Conservation (phyloP, 2,797 vertebrate species). For the Bucorvus abyssinicus region DNA sequence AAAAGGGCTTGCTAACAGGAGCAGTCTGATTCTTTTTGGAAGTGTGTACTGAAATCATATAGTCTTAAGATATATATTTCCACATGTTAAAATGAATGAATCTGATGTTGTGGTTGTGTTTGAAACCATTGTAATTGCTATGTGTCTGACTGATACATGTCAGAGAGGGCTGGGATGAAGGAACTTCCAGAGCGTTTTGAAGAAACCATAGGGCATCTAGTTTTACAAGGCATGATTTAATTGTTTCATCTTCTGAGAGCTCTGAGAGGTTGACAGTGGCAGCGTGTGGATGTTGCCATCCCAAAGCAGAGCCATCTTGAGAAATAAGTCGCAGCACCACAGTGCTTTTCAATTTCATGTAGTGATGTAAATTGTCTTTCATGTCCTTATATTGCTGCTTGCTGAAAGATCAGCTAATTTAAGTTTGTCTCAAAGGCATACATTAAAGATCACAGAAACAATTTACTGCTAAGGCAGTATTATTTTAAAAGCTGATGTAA, state of each 20-base stretch:
- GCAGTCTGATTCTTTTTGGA: background rate
- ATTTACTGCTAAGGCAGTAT: background rate
- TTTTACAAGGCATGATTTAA: slow-evolving; percentile 3
- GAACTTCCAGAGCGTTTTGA: background rate
- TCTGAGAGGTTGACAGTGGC: background rate
- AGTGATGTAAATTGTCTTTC: background rate
- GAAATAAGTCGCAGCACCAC: background rate
- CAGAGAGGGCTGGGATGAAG: background rate
- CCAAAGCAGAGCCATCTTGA: background rate
- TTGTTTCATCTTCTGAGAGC: background rate
- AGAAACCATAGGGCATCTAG: background rate
- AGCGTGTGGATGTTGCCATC: background rate
- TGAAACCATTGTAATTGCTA: background rate
- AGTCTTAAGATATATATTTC: background rate
- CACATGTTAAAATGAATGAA: background rate
- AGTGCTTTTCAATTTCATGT: background rate
- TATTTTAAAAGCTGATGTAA: background rate
- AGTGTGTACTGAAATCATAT: background rate
- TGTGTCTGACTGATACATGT: background rate
- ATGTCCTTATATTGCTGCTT: background rate
- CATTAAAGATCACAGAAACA: background rate
- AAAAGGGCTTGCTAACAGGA: background rate
- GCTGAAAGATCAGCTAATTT: background rate
- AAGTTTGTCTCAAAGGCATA: background rate
- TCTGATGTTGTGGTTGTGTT: background rate